Conservation (phyloP, 2,888 invertebrate species). For the Platerodrilus igneus region DNA sequence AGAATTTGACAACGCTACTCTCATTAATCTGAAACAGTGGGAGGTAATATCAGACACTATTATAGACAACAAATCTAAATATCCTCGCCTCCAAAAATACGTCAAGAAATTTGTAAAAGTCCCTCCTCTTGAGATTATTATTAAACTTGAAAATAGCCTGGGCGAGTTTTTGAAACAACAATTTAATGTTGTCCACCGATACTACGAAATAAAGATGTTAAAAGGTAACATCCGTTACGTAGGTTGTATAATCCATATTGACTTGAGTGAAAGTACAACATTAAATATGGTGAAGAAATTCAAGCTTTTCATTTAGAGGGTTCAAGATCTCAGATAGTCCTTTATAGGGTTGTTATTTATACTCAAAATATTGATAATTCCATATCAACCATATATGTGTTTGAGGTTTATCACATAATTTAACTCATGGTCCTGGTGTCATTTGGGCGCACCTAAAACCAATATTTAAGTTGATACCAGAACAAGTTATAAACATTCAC, state of each 20-base stretch:
- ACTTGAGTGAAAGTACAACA: constrained; percentile 5
- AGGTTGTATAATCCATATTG: constrained; percentile 1
- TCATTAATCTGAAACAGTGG: constrained; percentile 1
- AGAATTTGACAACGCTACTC: not conserved
- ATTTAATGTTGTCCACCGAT: not conserved
- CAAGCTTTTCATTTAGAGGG: constrained; percentile 5
- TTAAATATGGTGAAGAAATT: constrained; percentile 4
- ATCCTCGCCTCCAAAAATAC: not conserved
- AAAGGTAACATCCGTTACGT: not conserved
- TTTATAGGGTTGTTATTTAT: constrained; percentile 4
- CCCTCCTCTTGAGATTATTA: not conserved
- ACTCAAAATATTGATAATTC: not conserved
- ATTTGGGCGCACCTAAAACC: not conserved
- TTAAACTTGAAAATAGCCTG: constrained; percentile 1
- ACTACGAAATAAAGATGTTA: not conserved
- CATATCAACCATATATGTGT: not conserved
- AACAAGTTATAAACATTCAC: too few relatives aligned
- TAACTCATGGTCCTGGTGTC: not conserved
- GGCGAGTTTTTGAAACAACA: not conserved
- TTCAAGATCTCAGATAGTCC: not conserved
- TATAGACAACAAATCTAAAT: constrained; percentile 1
- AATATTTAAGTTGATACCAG: too few relatives aligned
- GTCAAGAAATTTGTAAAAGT: not conserved
- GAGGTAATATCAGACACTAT: not conserved
- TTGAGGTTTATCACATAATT: not conserved